Evolutionary conservation across 2,888 invertebrate genomes (phyloP).

Genomic region (Metallyticus violacea): DNA sequence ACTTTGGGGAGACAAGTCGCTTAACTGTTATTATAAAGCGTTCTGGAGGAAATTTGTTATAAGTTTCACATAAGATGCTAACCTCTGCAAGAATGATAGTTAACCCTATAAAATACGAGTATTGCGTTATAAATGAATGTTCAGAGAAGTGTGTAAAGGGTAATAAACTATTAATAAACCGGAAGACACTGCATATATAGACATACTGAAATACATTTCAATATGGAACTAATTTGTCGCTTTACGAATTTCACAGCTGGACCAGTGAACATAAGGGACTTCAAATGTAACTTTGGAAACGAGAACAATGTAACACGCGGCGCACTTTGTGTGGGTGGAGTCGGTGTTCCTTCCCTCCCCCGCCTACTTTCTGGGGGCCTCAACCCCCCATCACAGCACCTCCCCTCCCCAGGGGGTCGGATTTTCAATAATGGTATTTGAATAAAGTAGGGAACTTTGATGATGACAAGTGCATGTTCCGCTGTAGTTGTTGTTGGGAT

Average conservation of each 20-base stretch:
- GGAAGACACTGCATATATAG: too few species aligned
- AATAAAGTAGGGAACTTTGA: conserved; percentile 17
- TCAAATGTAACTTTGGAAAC: not conserved
- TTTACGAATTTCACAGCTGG: not conserved
- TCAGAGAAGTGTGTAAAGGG: too few species aligned
- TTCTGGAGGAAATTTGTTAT: too few species aligned
- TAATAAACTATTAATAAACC: not conserved
- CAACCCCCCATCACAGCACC: conserved; percentile 43
- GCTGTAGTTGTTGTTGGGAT: not conserved
- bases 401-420: not conserved
- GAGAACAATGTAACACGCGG: not conserved
- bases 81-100: too few species aligned
- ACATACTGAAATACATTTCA: not conserved
- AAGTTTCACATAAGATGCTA: too few species aligned
- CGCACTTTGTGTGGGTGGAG: conserved; percentile 45
- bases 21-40: too few species aligned
- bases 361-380: conserved; percentile 67
- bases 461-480: conserved; percentile 9
- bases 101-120: too few species aligned
- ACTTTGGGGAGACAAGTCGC: too few species aligned
- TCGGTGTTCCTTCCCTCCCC: conserved; percentile 44
- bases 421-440: conserved; percentile 19
- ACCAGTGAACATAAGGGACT: not conserved
- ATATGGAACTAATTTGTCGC: not conserved
- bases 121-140: too few species aligned